Evolutionary conservation across 2,797 vertebrate genomes (phyloP), one percentile per base, ranked within the genome.

Genomic region (Poeciliopsis infans): DNA sequence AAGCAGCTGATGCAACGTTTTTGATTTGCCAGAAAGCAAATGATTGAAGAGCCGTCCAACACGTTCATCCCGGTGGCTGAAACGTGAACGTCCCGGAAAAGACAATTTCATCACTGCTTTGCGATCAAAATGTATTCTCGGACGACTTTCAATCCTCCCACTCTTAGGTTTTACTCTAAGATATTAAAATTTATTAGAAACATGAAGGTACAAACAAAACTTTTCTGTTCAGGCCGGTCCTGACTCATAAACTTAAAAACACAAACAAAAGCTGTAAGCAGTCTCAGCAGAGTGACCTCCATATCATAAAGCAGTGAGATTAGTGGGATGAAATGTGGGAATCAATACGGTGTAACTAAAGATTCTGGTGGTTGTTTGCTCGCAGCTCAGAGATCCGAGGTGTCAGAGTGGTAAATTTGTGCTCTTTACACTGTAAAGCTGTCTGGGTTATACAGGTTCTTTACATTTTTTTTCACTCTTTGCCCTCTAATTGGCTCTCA

Each of bases 401-500:
- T 55, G 75, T 18, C 7, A 39, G 43, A 68, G 74, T 75, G 0
- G 76, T 92, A 89, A 89, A 90, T 90, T 74, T 79, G 16, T 8
- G 0, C 77, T 75, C 68, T 89, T 91, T 74, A 79, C 83, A 77
- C 85, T 85, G 71, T 87, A 81, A 89, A 91, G 74, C 80, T 85
- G 85, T 90, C 89, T 64, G 18, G 0, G 20, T 85, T 85, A 77
- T 82, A 78, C 74, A 41, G 68, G 83, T 85, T 36, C 70, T 73
- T 79, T 72, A 74, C 1, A 72, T 80, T 81, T 78, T 31, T 31
- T 80, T 71, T 61, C 46, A 8, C 51, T 86, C 72, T 87, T 83
- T 70, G 80, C 78, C 71, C 83, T 87, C 76, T 93, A 90, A 91
- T 91, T 92, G 88, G 82, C 85, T 90, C 87, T 86, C 82, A 0